Evolutionary conservation across 2,797 vertebrate species (phyloP), one percentile per base, ranked within the genome.

Genomic region (Megaceryle alcyon): DNA sequence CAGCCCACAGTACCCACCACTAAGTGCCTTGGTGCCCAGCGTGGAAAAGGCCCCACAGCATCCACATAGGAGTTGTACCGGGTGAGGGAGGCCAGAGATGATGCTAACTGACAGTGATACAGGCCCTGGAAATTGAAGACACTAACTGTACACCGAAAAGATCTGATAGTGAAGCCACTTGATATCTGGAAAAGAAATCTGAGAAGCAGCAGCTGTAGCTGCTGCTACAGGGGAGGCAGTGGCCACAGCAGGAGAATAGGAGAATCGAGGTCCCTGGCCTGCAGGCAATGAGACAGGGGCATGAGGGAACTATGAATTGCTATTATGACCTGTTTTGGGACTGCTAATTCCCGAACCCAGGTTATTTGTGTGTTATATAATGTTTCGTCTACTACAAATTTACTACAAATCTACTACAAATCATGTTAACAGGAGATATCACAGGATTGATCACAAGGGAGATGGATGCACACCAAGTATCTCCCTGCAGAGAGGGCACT

Each of bases 1-100:
- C 23, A 15, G 19, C 12, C 3, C 61, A 2, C 37, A 14, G 18
- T 4, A 9, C 28, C 49, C 56, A 7, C 41, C 39, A 6, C 10
- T 15, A 0, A 22, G 31, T 0, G 4, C 46, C 9, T 53, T 8
- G 4, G 6, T 9, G 49, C 57, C 66, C 41, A 14, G 37, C 6
- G 3, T n/a, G 28, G 23, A 35, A 19, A 12, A 28, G 28, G 43
- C 43, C 12, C 60, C 79, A 3, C 46, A 10, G 68, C 43, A 2
- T 13, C 14, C 54, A 5, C 8, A 14, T 10, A 3, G 1, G 8
- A 3, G 31, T 12, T 14, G 54, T 12, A 6, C 12, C 49, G 2
- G 31, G 54, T 19, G 21, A 48, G 29, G 37, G 59, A 29, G 59
- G 28, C 37, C 37, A 3, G 39, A 22, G 15, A 5, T 10, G 17